Evolutionary conservation across 2,888 invertebrate species (phyloP).

Genomic region (Torymus tubicola): DNA sequence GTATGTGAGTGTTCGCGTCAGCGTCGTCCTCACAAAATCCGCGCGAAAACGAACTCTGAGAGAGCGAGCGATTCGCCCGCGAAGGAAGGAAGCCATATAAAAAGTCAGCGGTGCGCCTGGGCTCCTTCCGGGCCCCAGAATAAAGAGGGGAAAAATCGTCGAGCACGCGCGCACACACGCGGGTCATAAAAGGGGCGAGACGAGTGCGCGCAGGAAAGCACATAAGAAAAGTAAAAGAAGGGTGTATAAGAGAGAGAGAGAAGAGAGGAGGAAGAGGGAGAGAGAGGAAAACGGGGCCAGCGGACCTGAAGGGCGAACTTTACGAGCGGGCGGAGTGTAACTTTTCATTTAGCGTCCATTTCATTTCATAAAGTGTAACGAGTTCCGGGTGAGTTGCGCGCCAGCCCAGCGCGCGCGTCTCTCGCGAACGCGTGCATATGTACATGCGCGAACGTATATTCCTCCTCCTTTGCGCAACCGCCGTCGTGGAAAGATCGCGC

Average conservation of each 20-base stretch:
- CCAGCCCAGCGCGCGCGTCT: neutral
- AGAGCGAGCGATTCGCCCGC: neutral
- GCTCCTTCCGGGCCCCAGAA: no score
- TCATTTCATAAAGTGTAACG: constrained; percentile 64
- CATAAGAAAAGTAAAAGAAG: constrained; percentile 29
- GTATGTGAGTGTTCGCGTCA: no score
- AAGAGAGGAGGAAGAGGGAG: neutral
- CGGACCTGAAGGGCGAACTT: constrained; percentile 52
- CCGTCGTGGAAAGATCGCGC: constrained; percentile 34
- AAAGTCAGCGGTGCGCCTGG: neutral
- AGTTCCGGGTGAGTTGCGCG: constrained; percentile 57
- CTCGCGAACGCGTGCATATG: neutral
- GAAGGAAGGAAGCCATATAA: neutral
- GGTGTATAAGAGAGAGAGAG: neutral
- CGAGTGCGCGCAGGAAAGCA: neutral
- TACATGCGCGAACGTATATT: constrained; percentile 32
- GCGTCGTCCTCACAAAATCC: neutral
- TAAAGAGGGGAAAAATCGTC: constrained; percentile 18
- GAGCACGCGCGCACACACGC: constrained; percentile 4
- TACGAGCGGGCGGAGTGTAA: constrained; percentile 61
- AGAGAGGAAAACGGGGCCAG: neutral
- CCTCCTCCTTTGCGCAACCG: constrained; percentile 26
- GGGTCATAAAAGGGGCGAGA: constrained; percentile 22
- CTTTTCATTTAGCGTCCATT: constrained; percentile 64
- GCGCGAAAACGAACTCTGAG: neutral